These are phyloP conservation scores for Nyctalus aviator DNA, from an alignment of 2,797 vertebrate genomes.

Conservation along the genomic window DNA sequence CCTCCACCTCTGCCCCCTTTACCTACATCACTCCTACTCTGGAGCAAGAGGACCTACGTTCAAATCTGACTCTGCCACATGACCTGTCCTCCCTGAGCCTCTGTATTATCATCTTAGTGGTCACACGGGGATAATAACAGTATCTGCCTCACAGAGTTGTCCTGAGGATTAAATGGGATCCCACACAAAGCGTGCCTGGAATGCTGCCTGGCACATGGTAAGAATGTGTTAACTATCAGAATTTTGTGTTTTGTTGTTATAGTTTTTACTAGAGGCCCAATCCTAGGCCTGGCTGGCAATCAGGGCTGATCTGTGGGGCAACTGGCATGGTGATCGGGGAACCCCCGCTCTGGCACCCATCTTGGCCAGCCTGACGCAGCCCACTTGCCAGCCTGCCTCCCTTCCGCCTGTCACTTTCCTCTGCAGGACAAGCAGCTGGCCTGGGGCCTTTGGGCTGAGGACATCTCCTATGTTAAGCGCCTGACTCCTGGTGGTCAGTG, in stretches of 20 bases:
- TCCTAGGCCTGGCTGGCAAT: too few species aligned
- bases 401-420: too few species aligned
- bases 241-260: too few species aligned
- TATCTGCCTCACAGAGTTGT: rapidly evolving
- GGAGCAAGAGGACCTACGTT: background rate
- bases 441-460: too few species aligned
- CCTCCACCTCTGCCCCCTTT: background rate
- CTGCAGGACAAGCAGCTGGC: too few species aligned
- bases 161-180: background rate
- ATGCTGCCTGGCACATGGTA: background rate
- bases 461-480: too few species aligned
- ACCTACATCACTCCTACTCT: background rate
- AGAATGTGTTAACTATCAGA: background rate
- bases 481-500: too few species aligned
- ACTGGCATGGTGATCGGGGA: too few species aligned
- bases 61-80: background rate
- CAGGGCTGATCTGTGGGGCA: too few species aligned
- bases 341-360: too few species aligned
- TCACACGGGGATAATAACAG: background rate
- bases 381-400: too few species aligned
- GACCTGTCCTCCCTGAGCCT: background rate
- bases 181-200: background rate
- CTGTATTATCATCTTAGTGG: background rate
- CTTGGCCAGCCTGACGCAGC: too few species aligned
- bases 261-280: background rate